Evolutionary conservation across 2,888 invertebrate genomes (phyloP), one percentile per base, ranked within the genome.

Genomic region (Macrosiphum euphorbiae): DNA sequence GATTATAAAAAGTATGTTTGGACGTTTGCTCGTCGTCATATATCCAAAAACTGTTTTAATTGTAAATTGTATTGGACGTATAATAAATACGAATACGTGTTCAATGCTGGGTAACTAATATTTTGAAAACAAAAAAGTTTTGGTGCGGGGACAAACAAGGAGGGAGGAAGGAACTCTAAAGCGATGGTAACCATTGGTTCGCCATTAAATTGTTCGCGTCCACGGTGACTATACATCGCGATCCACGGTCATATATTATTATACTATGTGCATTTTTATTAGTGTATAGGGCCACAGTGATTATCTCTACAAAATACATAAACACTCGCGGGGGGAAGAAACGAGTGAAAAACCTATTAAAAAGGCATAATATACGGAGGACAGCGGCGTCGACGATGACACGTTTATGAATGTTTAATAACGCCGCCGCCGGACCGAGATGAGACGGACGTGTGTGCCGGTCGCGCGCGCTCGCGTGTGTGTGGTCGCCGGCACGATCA

Each of bases 381-480:
- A 85, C 16, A 50, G 87, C 50, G 85, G 87, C 47, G 47, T 20
- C 52, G 52, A 35, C 88, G 88, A 35, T 52, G 88, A 88, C 88
- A 88, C 88, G 52, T 88, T 88, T 44, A 44, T 44, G 85, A 44
- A 85, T 44, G 85, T 85, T 50, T 88, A 88, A 52, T 52, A 52
- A 88, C 88, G 88, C 35, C 52, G 88, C 88, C 88, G 88, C 52
- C 88, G 52, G 50, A 50, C 50, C 4, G 87, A 44, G 44, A 52
- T n/a, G 88, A 88, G 88, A 87, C 87, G 52, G 50, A 87, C 52
- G 88, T 87, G 52, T 78, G 78, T 88, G 88, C 88, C 20, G n/a
- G 88, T 88, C 88, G 88, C 88, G 52, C n/a, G 50, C 50, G 35
- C 35, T 78, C 44, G 85, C 13, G 88, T 35, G 88, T 88, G 88